Evolutionary conservation across 2,888 invertebrate species (phyloP).

Genomic region (Yponomeuta malinellus): DNA sequence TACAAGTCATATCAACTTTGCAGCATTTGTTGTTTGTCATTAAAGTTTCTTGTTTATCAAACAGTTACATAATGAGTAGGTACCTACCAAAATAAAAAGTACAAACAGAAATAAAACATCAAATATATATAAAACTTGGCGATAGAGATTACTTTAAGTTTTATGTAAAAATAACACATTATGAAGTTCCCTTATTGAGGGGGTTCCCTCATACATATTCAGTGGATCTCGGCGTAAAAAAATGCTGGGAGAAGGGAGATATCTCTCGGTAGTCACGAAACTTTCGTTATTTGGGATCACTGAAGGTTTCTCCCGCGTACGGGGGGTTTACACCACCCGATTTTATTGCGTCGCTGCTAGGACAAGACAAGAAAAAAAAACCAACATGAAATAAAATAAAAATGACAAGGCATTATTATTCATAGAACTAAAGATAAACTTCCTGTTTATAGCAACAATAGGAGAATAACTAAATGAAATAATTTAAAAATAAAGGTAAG

Average conservation of each 20-base stretch:
- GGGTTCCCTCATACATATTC: slow-evolving; percentile 41
- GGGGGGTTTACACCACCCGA: slow-evolving; percentile 15
- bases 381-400: too few relatives aligned
- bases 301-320: slow-evolving; percentile 13
- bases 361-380: too few relatives aligned
- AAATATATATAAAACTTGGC: slow-evolving; percentile 1
- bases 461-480: too few relatives aligned
- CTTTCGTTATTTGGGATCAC: slow-evolving; percentile 19
- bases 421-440: too few relatives aligned
- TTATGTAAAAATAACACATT: slow-evolving; percentile 22
- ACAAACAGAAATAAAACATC: not conserved
- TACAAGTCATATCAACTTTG: too few relatives aligned
- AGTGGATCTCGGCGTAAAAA: slow-evolving; percentile 25
- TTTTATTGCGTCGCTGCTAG: not conserved
- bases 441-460: too few relatives aligned
- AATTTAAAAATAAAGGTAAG: too few relatives aligned
- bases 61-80: too few relatives aligned
- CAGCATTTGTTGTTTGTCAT: too few relatives aligned
- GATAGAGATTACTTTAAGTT: slow-evolving; percentile 12
- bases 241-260: slow-evolving; percentile 15
- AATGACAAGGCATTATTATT: too few relatives aligned
- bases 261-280: slow-evolving; percentile 17
- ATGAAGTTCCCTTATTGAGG: slow-evolving; percentile 16
- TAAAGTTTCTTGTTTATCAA: too few relatives aligned
- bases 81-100: not conserved